Evolutionary conservation across 1,140 invertebrate species (phyloP).

Genomic region (Lepeophtheirus salmonis): DNA sequence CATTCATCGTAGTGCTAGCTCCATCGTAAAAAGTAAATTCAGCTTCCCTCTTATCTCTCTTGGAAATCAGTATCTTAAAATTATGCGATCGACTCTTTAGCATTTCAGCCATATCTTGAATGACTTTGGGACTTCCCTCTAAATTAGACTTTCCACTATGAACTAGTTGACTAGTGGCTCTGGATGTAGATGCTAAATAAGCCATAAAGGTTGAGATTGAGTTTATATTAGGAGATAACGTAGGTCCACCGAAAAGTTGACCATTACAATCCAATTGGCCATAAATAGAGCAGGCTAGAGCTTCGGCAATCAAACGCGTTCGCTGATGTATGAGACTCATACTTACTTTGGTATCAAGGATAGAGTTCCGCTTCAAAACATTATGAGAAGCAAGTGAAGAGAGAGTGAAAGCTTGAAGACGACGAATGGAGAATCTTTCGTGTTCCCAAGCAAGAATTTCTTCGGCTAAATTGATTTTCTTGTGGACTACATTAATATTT

Average conservation of each 20-base stretch:
- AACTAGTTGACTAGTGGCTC: constrained; percentile 6
- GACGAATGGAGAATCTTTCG: constrained; percentile 77
- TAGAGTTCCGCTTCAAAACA: background rate
- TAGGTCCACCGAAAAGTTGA: background rate
- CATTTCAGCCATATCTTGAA: background rate
- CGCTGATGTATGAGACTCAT: background rate
- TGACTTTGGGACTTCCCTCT: background rate
- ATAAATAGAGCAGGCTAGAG: constrained; percentile 15
- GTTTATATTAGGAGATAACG: background rate
- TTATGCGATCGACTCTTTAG: constrained; percentile 17
- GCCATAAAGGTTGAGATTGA: constrained; percentile 1
- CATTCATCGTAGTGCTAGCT: constrained; percentile 52
- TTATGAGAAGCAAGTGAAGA: constrained; percentile 38
- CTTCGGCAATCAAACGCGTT: constrained; percentile 4
- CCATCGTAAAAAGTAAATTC: constrained; percentile 80
- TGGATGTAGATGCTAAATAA: background rate
- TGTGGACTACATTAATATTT: constrained; percentile 61
- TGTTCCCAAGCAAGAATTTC: constrained; percentile 89
- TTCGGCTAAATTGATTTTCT: constrained; percentile 94
- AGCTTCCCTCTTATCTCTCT: constrained; percentile 63
- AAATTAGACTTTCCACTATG: constrained; percentile 16
- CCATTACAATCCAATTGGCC: background rate
- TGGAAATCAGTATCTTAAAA: constrained; percentile 22
- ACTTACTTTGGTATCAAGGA: constrained; percentile 4
- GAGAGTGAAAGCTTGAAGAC: constrained; percentile 73